phyloP scores from a whole-genome alignment of 2,888 invertebrate genomes.

The Drosophila neoperkinsi region DNA sequence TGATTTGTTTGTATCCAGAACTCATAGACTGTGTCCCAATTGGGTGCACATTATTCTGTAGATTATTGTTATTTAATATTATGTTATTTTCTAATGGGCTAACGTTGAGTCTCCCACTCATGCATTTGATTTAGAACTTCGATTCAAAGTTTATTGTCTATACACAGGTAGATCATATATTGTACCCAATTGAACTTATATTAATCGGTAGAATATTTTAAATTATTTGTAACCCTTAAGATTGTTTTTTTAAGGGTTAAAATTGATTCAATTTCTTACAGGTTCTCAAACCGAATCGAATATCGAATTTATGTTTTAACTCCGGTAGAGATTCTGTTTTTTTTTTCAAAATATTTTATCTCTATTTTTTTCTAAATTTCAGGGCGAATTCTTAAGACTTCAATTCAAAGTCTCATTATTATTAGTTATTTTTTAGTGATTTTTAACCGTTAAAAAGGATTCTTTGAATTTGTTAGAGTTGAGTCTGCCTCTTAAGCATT shows the following conservation, averaged over 20 bases:
- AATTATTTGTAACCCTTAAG: not conserved
- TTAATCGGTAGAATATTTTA: not conserved
- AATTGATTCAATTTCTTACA: not conserved
- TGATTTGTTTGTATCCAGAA: not conserved
- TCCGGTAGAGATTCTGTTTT: not conserved
- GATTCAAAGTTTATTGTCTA: not conserved
- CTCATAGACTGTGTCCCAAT: not conserved
- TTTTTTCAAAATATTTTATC: not conserved
- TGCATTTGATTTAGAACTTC: not conserved
- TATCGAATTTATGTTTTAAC: not conserved
- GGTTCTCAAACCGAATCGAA: not conserved
- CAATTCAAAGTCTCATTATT: not conserved
- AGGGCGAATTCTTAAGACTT: not conserved
- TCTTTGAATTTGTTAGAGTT: not conserved
- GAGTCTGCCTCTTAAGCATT: no score
- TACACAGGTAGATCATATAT: not conserved
- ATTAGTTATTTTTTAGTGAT: not conserved
- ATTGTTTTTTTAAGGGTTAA: not conserved
- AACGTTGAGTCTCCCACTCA: not conserved
- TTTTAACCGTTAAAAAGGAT: not conserved
- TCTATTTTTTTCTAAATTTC: not conserved
- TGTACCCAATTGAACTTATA: not conserved
- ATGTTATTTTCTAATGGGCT: not conserved
- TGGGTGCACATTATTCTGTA: not conserved
- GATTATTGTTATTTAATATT: slow-evolving; percentile 32